phyloP scores from a whole-genome alignment of 2,888 invertebrate species.

The Caenorhabditis sp. region DNA sequence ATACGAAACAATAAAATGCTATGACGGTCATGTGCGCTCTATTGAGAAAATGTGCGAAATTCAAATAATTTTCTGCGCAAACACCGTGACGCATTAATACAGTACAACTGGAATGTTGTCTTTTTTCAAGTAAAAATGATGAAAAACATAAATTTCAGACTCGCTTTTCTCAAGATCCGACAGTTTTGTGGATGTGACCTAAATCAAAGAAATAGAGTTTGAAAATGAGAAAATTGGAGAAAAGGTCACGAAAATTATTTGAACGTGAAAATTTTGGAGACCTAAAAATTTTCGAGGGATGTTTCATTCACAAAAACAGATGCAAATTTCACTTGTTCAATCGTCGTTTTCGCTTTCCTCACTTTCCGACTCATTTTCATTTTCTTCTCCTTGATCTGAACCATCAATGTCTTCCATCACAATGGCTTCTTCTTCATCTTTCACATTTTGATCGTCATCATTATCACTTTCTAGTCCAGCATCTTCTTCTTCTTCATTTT shows the following conservation, averaged over 20 bases:
- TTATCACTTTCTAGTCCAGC: conserved; percentile 4
- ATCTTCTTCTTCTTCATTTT: conserved; percentile 13
- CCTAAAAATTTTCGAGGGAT: conserved; percentile 4
- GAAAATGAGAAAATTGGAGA: no score
- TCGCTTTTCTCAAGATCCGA: no score
- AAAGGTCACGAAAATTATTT: not conserved
- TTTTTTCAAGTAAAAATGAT: no score
- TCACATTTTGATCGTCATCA: not conserved
- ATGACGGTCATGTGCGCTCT: no score
- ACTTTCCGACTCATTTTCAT: conserved; percentile 11
- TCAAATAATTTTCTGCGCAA: no score
- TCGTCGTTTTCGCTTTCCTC: conserved; percentile 26
- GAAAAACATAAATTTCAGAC: no score
- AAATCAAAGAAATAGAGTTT: no score
- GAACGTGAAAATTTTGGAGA: not conserved
- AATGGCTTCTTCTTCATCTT: conserved; percentile 31
- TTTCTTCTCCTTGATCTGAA: conserved; percentile 33
- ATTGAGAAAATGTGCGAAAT: no score
- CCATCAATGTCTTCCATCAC: conserved; percentile 35
- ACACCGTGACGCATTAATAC: no score
- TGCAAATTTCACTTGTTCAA: not conserved
- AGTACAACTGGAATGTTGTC: no score
- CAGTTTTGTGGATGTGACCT: no score
- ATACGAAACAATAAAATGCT: no score
- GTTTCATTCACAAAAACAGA: conserved; percentile 9